Evolutionary conservation across 2,888 invertebrate genomes (phyloP).

Genomic region (Aleiodes alternator): DNA sequence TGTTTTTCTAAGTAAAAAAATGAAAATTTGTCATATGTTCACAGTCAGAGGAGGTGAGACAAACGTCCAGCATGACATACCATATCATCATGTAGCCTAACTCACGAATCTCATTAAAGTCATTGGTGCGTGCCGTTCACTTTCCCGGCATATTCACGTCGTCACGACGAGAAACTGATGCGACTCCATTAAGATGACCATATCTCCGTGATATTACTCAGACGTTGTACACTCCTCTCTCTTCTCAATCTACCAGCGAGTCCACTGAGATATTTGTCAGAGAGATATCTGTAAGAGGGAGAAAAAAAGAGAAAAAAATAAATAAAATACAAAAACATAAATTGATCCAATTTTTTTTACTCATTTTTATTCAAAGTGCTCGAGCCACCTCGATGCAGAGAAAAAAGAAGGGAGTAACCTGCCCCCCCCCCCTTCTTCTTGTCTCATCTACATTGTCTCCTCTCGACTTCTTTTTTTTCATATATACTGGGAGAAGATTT

Average conservation of each 20-base stretch:
- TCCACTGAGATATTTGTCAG: slow-evolving; percentile 28
- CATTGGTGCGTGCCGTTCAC: slow-evolving; percentile 71
- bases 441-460: slow-evolving; percentile 37
- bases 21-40: not conserved
- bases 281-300: not conserved
- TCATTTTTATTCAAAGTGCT: slow-evolving; percentile 33
- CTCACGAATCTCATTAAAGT: slow-evolving; percentile 74
- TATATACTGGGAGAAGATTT: slow-evolving; percentile 59
- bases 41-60: slow-evolving; percentile 9
- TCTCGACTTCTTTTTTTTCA: slow-evolving; percentile 51
- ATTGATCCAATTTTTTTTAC: slow-evolving; percentile 26
- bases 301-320: not conserved
- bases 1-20: not conserved
- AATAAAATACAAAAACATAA: not conserved
- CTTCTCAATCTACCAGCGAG: slow-evolving; percentile 52
- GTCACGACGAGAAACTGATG: slow-evolving; percentile 59
- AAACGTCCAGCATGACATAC: slow-evolving; percentile 22
- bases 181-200: slow-evolving; percentile 74
- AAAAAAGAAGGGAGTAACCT: not conserved
- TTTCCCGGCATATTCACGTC: slow-evolving; percentile 62
- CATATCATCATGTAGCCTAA: slow-evolving; percentile 52
- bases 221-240: slow-evolving; percentile 43
- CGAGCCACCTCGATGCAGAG: not conserved
- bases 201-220: slow-evolving; percentile 74
- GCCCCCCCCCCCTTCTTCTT: not conserved